phyloP scores from a whole-genome alignment of 1,140 invertebrate species.

The Drosophila rufa region DNA sequence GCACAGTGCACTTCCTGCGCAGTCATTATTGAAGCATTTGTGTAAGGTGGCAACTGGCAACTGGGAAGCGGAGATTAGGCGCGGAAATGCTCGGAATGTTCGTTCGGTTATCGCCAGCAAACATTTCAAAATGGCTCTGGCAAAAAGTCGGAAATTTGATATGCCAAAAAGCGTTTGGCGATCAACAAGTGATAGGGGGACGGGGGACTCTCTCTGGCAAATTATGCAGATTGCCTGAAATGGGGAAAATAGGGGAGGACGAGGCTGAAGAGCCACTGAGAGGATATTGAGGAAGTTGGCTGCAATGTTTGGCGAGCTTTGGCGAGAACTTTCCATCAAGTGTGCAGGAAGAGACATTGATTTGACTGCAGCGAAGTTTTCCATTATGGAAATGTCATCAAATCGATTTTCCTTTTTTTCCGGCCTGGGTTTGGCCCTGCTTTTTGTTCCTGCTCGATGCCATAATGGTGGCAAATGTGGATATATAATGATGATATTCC shows the following conservation, averaged over 20 bases:
- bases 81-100: conserved; percentile 66
- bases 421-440: conserved; percentile 6
- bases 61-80: conserved; percentile 71
- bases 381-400: conserved; percentile 63
- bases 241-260: background rate
- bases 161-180: conserved; percentile 53
- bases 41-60: conserved; percentile 50
- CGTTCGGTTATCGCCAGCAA: conserved; percentile 47
- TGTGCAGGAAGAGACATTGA: conserved; percentile 61
- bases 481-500: conserved; percentile 11
- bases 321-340: conserved; percentile 57
- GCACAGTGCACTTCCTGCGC: conserved; percentile 23
- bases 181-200: conserved; percentile 72
- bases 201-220: conserved; percentile 42
- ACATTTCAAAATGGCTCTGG: conserved; percentile 35
- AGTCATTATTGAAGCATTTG: conserved; percentile 76
- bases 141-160: conserved; percentile 74
- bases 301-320: conserved; percentile 56
- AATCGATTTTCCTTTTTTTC: conserved; percentile 47
- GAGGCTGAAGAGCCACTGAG: conserved; percentile 11
- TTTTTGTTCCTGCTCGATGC: background rate
- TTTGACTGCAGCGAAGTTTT: conserved; percentile 60
- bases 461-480: conserved; percentile 37
- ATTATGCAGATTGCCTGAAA: conserved; percentile 67
- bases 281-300: conserved; percentile 65